Percentiles rank a stretch among this genome's conserved stretches.
Conservation (phyloP, 2,113 vertebrate species). For the Clarias magur region DNA sequence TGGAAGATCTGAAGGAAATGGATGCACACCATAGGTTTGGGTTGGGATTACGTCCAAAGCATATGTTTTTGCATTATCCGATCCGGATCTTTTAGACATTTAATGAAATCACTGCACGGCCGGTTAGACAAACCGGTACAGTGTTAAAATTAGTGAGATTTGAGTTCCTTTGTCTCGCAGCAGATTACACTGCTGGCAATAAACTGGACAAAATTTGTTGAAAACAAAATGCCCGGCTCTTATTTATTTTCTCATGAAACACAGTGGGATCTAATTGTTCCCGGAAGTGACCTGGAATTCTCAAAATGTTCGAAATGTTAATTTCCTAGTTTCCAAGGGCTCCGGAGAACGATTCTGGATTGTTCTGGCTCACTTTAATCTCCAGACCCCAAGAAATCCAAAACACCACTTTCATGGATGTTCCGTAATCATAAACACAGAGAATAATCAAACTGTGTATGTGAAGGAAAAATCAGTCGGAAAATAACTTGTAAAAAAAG, state of each 20-base stretch:
- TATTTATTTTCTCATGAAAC: neutral
- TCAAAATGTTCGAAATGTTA: neutral
- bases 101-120: neutral
- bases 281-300: too few species aligned
- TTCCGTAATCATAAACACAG: neutral
- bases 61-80: neutral
- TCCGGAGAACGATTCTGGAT: neutral
- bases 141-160: neutral
- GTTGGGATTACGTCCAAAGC: neutral
- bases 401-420: neutral
- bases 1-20: neutral
- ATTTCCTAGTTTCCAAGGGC: neutral
- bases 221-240: neutral
- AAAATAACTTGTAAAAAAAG: neutral
- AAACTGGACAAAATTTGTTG: neutral
- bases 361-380: neutral
- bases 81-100: neutral
- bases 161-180: neutral
- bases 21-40: constrained; percentile 5
- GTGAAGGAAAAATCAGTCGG: neutral
- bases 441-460: neutral
- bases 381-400: neutral
- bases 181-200: neutral
- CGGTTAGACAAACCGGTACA: neutral
- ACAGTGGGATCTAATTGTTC: too few species aligned